A percentile compares a stretch with the other conserved stretches of the same genome.
These are phyloP conservation scores for Euwallacea fornicatus DNA, from an alignment of 1,140 invertebrate species.

Conservation along the genomic window DNA sequence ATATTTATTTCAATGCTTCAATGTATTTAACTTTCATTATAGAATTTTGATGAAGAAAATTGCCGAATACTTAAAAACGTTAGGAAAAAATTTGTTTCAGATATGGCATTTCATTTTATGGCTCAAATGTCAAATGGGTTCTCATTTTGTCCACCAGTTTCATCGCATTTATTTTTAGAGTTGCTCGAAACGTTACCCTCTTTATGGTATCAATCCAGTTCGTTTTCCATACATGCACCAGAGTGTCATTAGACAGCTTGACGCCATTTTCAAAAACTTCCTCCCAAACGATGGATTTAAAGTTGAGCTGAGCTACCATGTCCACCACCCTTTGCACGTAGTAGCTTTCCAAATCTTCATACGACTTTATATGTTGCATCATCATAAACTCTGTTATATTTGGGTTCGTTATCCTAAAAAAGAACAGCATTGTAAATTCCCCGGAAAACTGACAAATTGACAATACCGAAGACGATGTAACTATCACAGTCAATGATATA, in stretches of 20 bases:
- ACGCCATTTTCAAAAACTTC: constrained; percentile 86
- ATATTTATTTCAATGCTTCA: too few relatives aligned
- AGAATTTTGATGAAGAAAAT: too few relatives aligned
- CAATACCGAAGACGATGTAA: neutral
- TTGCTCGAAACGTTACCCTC: constrained; percentile 9
- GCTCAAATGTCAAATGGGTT: too few relatives aligned
- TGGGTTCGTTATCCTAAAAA: constrained; percentile 72
- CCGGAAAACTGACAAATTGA: too few relatives aligned
- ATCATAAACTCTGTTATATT: constrained; percentile 73
- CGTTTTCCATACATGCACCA: constrained; percentile 75
- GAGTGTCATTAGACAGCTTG: constrained; percentile 62
- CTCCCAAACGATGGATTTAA: constrained; percentile 83
- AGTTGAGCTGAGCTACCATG: constrained; percentile 55
- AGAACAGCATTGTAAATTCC: too few relatives aligned
- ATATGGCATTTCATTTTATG: too few relatives aligned
- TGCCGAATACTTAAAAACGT: too few relatives aligned
- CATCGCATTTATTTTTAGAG: too few relatives aligned
- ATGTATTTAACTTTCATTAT: too few relatives aligned
- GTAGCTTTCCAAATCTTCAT: constrained; percentile 64
- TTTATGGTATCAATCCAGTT: constrained; percentile 27
- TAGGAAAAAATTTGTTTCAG: too few relatives aligned
- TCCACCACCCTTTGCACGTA: constrained; percentile 70
- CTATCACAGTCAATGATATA: neutral
- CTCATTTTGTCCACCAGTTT: too few relatives aligned
- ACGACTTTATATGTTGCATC: constrained; percentile 62